Conservation (phyloP, 2,888 invertebrate genomes). For the Drosophila kokeensis region DNA sequence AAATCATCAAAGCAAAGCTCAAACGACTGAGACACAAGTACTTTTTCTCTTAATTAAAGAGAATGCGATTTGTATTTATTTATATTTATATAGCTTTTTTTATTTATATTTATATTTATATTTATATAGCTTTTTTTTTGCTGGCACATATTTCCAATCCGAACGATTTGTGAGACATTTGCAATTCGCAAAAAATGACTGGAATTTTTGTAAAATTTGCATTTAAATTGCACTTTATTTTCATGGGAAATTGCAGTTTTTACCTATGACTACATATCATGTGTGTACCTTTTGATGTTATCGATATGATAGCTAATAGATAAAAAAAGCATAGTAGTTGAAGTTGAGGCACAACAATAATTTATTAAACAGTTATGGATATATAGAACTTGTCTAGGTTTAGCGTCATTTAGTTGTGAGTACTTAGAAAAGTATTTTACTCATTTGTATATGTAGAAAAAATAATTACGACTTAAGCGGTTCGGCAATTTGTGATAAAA, state of each 20-base stretch:
- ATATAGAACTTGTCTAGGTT: background rate
- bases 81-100: background rate
- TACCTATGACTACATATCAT: background rate
- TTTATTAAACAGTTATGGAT: background rate
- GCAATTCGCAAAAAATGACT: background rate
- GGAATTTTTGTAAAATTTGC: background rate
- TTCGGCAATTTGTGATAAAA: slow-evolving; percentile 19
- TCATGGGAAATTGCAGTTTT: background rate
- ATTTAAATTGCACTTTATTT: background rate
- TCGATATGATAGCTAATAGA: background rate
- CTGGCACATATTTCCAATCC: background rate
- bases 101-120: background rate
- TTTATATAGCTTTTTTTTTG: background rate
- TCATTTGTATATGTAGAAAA: slow-evolving; percentile 2
- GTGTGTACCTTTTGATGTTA: background rate
- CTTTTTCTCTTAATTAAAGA: background rate
- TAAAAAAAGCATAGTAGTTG: background rate
- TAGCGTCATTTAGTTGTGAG: background rate
- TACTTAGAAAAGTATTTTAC: background rate
- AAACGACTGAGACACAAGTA: background rate
- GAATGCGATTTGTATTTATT: background rate
- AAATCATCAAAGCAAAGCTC: background rate
- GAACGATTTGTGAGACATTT: background rate
- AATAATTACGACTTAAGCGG: background rate
- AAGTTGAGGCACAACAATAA: background rate